Conservation (phyloP, 2,113 vertebrate genomes). For the Hippocampus abdominalis region DNA sequence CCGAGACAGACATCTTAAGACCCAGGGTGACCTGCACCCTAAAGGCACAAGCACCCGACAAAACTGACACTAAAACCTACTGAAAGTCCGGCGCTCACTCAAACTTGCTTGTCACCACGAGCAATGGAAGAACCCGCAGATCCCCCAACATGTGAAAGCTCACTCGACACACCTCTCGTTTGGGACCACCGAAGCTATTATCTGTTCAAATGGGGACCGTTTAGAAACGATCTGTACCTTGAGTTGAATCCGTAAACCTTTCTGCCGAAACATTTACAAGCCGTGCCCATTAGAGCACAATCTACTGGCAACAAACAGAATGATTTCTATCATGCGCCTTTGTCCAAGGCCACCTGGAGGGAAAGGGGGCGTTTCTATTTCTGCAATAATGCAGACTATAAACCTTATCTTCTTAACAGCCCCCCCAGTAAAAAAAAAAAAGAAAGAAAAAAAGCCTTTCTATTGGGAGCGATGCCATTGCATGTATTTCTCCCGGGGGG, state of each 20-base stretch:
- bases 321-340: slow-evolving; percentile 41
- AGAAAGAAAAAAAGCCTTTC: slow-evolving; percentile 45
- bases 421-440: slow-evolving; percentile 37
- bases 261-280: slow-evolving; percentile 13
- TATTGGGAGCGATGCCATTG: slow-evolving; percentile 40
- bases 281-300: slow-evolving; percentile 21
- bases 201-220: not conserved
- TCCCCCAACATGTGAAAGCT: not conserved
- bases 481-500: slow-evolving; percentile 46
- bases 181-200: not conserved
- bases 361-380: slow-evolving; percentile 37
- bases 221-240: not conserved
- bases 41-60: slow-evolving; percentile 25
- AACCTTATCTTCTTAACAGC: slow-evolving; percentile 62
- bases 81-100: slow-evolving; percentile 27
- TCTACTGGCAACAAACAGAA: slow-evolving; percentile 19
- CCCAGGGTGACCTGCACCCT: slow-evolving; percentile 32
- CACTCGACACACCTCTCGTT: not conserved
- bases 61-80: slow-evolving; percentile 24
- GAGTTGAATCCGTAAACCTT: not conserved
- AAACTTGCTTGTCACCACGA: slow-evolving; percentile 8
- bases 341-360: slow-evolving; percentile 39
- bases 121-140: not conserved
- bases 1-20: slow-evolving; percentile 28
- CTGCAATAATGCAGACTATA: slow-evolving; percentile 50